Base-by-base conservation (phyloP, 2,113 vertebrate species). In the Sinosuthora webbiana region DNA sequence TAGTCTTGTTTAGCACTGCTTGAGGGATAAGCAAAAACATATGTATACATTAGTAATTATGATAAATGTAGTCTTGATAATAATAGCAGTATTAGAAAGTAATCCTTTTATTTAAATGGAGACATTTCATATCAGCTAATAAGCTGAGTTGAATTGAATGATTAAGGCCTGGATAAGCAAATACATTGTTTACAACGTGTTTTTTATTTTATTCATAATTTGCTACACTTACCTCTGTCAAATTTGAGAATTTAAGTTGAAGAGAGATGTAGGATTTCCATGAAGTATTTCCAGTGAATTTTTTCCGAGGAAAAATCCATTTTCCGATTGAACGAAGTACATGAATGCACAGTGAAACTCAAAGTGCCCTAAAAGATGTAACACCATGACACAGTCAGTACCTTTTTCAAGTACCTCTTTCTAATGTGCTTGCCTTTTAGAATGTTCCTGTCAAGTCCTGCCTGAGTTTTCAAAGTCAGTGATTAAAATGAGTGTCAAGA, bases 31-130 rank as follows among this genome's bases (percentile, higher is more conserved):
- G 20, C 50, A 93, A 77, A 91, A 44, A 65, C 53, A 39, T n/a
- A 57, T 7, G 4, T 64, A 62, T 30, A 15, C 69, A 41, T 81
- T 77, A 67, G 25, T 89, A 81, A 74, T 85, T 82, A 74, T 93
- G 68, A 80, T 90, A 90, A 94, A 80, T 92, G 67, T 9, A 35
- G 67, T 91, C 90, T 93, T 69, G 56, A 80, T 93, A 90, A 94
- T 87, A 30, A 83, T 67, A 28, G 42, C 35, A 77, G 62, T 95
- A 82, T 83, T 57, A 71, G 65, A 77, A 94, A 68, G 27, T 71
- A 87, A 88, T 95, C 33, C 30, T 27, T 85, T 93, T 95, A 91
- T 94, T 95, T 90, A 93, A 90, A 92, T 71, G 18, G 24, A 83
- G 41, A 35, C 89, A 21, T 95, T 97, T 95, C 28, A 31, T 87